A percentile compares a stretch with the other conserved stretches of the same genome.
phyloP scores from a whole-genome alignment of 2,113 vertebrate species.

The Oncorhynchus tshawytscha region DNA sequence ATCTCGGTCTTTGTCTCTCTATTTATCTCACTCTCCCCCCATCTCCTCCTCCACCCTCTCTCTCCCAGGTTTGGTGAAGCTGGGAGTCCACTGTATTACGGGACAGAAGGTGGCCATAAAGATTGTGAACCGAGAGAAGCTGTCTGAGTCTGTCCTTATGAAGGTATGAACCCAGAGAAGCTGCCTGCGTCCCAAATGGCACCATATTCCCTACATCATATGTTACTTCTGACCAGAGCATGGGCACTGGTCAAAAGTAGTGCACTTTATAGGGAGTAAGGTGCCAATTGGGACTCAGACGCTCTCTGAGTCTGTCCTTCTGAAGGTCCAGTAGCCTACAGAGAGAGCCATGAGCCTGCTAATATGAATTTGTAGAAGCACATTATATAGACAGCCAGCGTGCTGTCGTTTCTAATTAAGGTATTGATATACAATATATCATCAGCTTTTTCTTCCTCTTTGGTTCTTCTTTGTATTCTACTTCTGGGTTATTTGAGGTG shows the following conservation, averaged over 20 bases:
- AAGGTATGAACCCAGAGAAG: constrained; percentile 65
- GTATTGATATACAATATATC: no score
- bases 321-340: neutral
- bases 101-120: constrained; percentile 84
- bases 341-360: neutral
- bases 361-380: no score
- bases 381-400: no score
- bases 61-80: constrained; percentile 78
- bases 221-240: no score
- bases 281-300: no score
- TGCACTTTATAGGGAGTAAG: no score
- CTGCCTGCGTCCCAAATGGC: neutral
- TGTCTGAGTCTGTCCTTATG: constrained; percentile 82
- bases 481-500: no score
- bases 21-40: neutral
- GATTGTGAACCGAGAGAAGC: constrained; percentile 82
- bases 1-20: neutral
- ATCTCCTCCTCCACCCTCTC: neutral
- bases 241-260: no score
- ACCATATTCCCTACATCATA: neutral
- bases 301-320: neutral
- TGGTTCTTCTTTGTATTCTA: no score
- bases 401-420: no score
- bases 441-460: no score
- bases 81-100: constrained; percentile 82